Percentiles rank a stretch among this genome's conserved stretches.
These are phyloP conservation scores for Polyommatus iphigenia DNA, from an alignment of 2,888 invertebrate genomes.

Conservation along the genomic window DNA sequence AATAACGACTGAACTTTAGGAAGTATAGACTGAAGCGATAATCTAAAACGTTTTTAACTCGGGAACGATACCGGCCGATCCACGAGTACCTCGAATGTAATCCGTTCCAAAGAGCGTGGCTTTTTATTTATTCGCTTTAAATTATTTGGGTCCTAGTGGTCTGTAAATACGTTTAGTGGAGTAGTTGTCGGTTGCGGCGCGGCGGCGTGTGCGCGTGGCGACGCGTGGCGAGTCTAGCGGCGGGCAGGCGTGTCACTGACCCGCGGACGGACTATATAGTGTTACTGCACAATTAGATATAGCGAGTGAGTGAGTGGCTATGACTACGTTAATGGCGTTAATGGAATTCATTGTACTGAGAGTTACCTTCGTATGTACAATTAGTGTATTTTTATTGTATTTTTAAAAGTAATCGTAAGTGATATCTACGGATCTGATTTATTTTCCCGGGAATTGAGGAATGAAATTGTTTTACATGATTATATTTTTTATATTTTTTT, in stretches of 20 bases:
- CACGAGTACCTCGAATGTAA: slow-evolving; percentile 59
- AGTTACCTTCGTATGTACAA: slow-evolving; percentile 59
- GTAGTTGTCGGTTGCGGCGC: slow-evolving; percentile 42
- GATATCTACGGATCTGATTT: slow-evolving; percentile 29
- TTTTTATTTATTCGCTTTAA: slow-evolving; percentile 69
- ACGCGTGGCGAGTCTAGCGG: slow-evolving; percentile 42
- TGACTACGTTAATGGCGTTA: slow-evolving; percentile 50
- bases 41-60: background rate
- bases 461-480: slow-evolving; percentile 53
- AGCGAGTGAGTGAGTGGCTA: slow-evolving; percentile 53
- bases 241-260: slow-evolving; percentile 42
- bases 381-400: slow-evolving; percentile 34
- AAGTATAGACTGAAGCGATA: slow-evolving; percentile 10
- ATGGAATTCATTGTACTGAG: slow-evolving; percentile 59
- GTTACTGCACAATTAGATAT: slow-evolving; percentile 63
- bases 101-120: slow-evolving; percentile 72
- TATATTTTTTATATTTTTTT: slow-evolving; percentile 58
- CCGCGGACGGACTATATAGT: slow-evolving; percentile 53
- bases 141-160: slow-evolving; percentile 56
- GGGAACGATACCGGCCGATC: background rate
- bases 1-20: slow-evolving; percentile 25
- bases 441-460: slow-evolving; percentile 68
- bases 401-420: slow-evolving; percentile 25
- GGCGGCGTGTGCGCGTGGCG: slow-evolving; percentile 44
- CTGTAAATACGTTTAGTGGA: slow-evolving; percentile 49